These are phyloP conservation scores for Metellina segmentata DNA, from an alignment of 2,888 invertebrate genomes.

Conservation along the genomic window DNA sequence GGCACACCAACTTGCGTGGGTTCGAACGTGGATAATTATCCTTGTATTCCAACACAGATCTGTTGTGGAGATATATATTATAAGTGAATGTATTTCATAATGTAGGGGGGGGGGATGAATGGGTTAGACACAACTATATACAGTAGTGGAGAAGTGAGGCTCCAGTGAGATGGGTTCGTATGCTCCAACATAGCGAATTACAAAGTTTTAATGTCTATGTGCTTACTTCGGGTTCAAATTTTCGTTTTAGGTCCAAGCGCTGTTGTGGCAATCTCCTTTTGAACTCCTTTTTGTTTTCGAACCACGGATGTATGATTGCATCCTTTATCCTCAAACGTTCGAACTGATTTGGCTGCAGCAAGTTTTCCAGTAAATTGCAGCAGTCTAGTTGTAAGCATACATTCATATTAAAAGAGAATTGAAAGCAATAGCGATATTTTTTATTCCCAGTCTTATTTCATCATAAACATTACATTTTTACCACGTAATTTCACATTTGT, in stretches of 20 bases:
- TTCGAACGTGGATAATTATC: too few relatives aligned
- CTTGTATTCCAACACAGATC: too few relatives aligned
- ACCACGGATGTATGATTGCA: constrained; percentile 44
- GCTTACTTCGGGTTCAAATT: constrained; percentile 43
- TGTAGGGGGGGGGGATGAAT: too few relatives aligned
- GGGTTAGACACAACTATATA: too few relatives aligned
- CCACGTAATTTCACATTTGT: too few relatives aligned
- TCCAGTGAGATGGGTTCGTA: too few relatives aligned
- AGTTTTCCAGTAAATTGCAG: constrained; percentile 49
- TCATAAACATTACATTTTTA: background rate
- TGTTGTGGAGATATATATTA: too few relatives aligned
- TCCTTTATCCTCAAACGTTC: constrained; percentile 23
- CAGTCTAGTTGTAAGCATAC: constrained; percentile 38
- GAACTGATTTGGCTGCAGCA: constrained; percentile 62
- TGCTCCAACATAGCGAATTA: background rate
- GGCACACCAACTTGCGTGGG: too few relatives aligned
- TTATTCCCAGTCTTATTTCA: background rate
- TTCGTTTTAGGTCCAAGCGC: constrained; percentile 36
- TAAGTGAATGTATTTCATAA: too few relatives aligned
- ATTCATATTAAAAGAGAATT: background rate
- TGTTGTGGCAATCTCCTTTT: constrained; percentile 40
- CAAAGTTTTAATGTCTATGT: background rate
- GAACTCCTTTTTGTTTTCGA: constrained; percentile 24
- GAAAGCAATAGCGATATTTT: background rate
- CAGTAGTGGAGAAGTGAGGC: too few relatives aligned